A percentile compares a stretch with the other conserved stretches of the same genome.
Evolutionary conservation across 2,888 invertebrate genomes (phyloP).

Genomic region (Hoplodrina blanda): DNA sequence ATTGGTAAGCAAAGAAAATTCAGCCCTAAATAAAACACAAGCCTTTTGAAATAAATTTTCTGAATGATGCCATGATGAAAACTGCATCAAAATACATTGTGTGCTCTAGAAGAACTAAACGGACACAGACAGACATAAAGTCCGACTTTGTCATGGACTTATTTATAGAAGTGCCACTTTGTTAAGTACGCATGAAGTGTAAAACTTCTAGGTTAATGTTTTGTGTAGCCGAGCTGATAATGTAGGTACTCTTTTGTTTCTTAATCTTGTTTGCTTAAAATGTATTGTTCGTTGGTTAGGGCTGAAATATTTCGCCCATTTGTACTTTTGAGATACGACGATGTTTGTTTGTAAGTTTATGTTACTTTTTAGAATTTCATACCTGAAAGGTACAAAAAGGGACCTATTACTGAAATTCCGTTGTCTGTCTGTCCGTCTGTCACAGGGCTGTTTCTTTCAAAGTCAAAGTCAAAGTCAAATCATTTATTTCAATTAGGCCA

Average conservation of each 20-base stretch:
- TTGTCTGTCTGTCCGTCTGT: too few species aligned
- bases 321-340: background rate
- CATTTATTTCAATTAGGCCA: too few species aligned
- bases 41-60: too few species aligned
- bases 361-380: background rate
- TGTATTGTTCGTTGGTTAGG: conserved; percentile 9
- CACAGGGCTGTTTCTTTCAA: too few species aligned
- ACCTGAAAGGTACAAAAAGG: too few species aligned
- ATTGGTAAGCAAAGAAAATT: too few species aligned
- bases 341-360: background rate
- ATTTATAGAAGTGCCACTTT: conserved; percentile 49
- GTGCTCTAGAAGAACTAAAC: background rate
- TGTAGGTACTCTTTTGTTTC: conserved; percentile 39
- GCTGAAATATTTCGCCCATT: conserved; percentile 6
- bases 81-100: background rate
- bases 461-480: too few species aligned
- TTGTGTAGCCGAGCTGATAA: conserved; percentile 46
- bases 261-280: conserved; percentile 35
- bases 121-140: background rate
- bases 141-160: background rate
- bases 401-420: too few species aligned
- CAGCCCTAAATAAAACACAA: too few species aligned
- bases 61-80: too few species aligned
- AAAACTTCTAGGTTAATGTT: conserved; percentile 52
- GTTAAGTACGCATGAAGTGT: conserved; percentile 53